Evolutionary conservation across 1,140 invertebrate genomes (phyloP), one percentile per base, ranked within the genome.

Genomic region (Micrasema minimum): DNA sequence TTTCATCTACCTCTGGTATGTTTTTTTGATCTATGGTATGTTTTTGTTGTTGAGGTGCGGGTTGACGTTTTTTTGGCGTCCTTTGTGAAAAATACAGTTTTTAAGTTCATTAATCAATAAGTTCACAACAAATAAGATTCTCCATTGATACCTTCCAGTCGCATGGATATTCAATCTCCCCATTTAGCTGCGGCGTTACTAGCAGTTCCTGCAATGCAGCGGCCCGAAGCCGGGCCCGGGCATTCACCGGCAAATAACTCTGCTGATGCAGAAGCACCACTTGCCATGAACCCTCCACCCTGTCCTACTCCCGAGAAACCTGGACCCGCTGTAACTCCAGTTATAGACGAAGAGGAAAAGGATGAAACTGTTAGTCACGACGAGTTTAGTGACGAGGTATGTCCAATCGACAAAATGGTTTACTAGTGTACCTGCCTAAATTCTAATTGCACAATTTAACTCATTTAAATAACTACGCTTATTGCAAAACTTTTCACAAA

Each of bases 321-420:
- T 18, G 26, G 12, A 5, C 35, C 57, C 14, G 43, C 23, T 31
- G 3, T 14, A 11, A 11, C 53, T 59, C 51, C 66, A 38, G 51
- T 38, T 2, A 62, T 62, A 37, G 75, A 64, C 57, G 85, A 84
- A 73, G 85, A 85, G 76, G 85, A 85, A 41, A 86, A 87, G 75
- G 86, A 87, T 78, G 86, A 87, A 73, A 64, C n/a, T 6, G 85
- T 81, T 64, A 86, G 87, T 74, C 82, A 82, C 55, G 87, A 87
- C 78, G 87, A 87, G 69, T 87, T 84, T 78, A 79, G 80, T 31
- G 87, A 88, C 79, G 86, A 87, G 85, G 87, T 87, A 77, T 72
- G 53, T 37, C 26, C 7, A 31, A 31, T 31, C 7, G 7, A 2
- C 26, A n/a, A n/a, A n/a, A n/a, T n/a, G n/a, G n/a, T n/a, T n/a